Conservation (phyloP, 2,888 invertebrate genomes). For the Caenorhabditis sp. region DNA sequence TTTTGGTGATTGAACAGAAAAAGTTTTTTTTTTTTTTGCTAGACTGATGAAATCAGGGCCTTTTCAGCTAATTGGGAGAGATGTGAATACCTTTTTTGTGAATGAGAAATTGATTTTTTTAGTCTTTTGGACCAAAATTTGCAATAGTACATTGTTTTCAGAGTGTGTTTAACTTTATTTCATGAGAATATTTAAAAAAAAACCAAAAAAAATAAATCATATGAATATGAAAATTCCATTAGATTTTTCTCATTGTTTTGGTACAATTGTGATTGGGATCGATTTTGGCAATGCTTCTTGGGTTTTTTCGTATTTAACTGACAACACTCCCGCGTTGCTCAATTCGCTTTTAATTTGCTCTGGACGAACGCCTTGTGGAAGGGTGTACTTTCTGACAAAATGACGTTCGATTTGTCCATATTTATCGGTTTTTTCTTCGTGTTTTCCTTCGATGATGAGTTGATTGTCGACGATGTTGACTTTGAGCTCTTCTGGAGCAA, state of each 20-base stretch:
- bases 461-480: conserved; percentile 62
- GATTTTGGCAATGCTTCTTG: conserved; percentile 42
- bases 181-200: too few species aligned
- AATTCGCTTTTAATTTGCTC: conserved; percentile 58
- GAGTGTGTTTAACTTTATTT: too few species aligned
- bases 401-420: conserved; percentile 59
- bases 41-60: too few species aligned
- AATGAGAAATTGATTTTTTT: too few species aligned
- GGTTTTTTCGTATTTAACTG: conserved; percentile 56
- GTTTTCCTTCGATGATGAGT: conserved; percentile 60
- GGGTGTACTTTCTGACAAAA: conserved; percentile 58
- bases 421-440: conserved; percentile 60
- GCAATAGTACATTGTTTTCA: too few species aligned
- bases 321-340: conserved; percentile 60
- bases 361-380: conserved; percentile 56
- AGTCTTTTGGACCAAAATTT: too few species aligned
- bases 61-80: too few species aligned
- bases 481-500: conserved; percentile 63
- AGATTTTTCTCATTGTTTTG: conserved; percentile 34
- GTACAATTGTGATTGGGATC: conserved; percentile 51
- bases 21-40: too few species aligned
- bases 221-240: too few species aligned
- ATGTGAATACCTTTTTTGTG: too few species aligned
- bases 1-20: too few species aligned
- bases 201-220: not conserved